These are phyloP conservation scores for Diachasmimorpha longicaudata DNA, from an alignment of 1,140 invertebrate genomes.

Conservation along the genomic window DNA sequence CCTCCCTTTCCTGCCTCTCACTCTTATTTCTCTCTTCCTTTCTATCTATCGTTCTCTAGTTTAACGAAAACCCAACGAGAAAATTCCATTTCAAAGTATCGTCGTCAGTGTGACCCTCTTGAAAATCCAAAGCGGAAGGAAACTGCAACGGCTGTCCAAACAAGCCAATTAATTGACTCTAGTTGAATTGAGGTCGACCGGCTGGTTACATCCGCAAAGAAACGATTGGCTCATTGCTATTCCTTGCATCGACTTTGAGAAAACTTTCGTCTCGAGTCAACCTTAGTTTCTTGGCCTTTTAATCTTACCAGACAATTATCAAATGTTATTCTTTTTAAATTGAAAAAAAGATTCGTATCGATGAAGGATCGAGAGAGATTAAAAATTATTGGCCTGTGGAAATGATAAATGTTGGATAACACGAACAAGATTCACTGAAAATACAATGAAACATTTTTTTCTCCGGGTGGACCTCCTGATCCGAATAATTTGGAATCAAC, in stretches of 20 bases:
- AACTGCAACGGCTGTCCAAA: constrained; percentile 16
- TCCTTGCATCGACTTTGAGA: constrained; percentile 14
- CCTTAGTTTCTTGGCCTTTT: background rate
- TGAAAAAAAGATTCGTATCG: background rate
- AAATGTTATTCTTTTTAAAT: background rate
- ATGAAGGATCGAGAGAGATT: background rate
- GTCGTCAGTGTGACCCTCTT: constrained; percentile 14
- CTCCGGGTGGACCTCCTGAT: too few species aligned
- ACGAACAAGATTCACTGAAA: too few species aligned
- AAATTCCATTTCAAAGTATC: constrained; percentile 18
- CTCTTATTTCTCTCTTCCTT: background rate
- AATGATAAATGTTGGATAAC: too few species aligned
- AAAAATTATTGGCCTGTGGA: background rate
- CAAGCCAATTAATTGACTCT: constrained; percentile 17
- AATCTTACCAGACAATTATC: background rate
- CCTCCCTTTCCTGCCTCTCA: background rate
- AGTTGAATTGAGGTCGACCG: constrained; percentile 6
- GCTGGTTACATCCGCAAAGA: constrained; percentile 2
- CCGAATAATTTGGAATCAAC: too few species aligned
- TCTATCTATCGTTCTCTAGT: background rate
- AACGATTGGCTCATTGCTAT: constrained; percentile 15
- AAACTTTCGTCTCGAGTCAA: background rate
- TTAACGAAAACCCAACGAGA: background rate
- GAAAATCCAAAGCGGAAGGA: constrained; percentile 11
- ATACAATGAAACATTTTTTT: too few species aligned